Evolutionary conservation across 2,888 invertebrate species (phyloP).

Genomic region (Melinaea menophilus): DNA sequence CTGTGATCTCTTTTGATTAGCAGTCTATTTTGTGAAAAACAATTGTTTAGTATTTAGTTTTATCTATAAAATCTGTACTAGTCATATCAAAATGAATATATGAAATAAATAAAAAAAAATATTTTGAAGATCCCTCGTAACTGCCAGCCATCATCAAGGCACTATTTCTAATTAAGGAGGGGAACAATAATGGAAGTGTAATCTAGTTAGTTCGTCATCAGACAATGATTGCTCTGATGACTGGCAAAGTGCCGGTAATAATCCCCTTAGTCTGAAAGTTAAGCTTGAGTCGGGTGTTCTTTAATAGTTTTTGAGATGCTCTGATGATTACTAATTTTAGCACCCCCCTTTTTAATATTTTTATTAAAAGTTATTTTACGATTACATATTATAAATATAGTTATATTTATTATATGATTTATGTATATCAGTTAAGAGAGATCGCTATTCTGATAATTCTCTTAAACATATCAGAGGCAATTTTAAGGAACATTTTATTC

Average conservation of each 20-base stretch:
- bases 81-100: too few relatives aligned
- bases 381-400: background rate
- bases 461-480: too few relatives aligned
- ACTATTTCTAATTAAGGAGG: slow-evolving; percentile 35
- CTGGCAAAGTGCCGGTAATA: slow-evolving; percentile 51
- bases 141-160: slow-evolving; percentile 19
- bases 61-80: too few relatives aligned
- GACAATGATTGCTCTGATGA: slow-evolving; percentile 61
- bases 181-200: slow-evolving; percentile 34
- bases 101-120: background rate
- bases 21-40: too few relatives aligned
- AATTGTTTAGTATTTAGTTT: too few relatives aligned
- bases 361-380: background rate
- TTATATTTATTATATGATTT: background rate
- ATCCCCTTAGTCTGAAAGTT: slow-evolving; percentile 46
- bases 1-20: too few relatives aligned
- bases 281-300: slow-evolving; percentile 4
- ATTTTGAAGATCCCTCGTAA: background rate
- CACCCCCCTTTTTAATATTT: background rate
- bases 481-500: too few relatives aligned
- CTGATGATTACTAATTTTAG: slow-evolving; percentile 1
- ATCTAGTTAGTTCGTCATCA: slow-evolving; percentile 35
- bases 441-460: too few relatives aligned
- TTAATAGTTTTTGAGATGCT: slow-evolving; percentile 6
- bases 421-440: too few relatives aligned